Evolutionary conservation across 2,888 invertebrate species (phyloP).

Genomic region (Agriotes lineatus): DNA sequence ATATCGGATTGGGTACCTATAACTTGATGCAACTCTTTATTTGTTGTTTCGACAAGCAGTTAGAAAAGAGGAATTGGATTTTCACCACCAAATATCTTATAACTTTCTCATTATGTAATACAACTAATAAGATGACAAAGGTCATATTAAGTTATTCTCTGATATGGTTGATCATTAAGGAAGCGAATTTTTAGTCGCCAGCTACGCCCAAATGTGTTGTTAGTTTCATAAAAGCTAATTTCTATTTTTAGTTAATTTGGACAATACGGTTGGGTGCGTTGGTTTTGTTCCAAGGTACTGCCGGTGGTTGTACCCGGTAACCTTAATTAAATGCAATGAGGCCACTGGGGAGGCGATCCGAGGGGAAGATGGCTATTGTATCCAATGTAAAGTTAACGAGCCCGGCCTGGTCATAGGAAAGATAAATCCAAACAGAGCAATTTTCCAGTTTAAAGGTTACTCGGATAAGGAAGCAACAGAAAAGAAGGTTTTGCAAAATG

Average conservation of each 20-base stretch:
- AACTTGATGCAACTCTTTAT: no score
- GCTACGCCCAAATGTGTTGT: no score
- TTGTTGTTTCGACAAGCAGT: no score
- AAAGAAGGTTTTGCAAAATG: conserved; percentile 79
- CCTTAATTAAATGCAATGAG: conserved; percentile 75
- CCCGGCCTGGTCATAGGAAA: conserved; percentile 88
- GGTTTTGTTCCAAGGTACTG: conserved; percentile 85
- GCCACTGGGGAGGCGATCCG: conserved; percentile 81
- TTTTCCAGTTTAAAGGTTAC: conserved; percentile 79
- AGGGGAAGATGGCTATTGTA: conserved; percentile 79
- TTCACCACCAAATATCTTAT: no score
- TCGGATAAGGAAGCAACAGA: conserved; percentile 75
- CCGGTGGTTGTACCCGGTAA: conserved; percentile 73
- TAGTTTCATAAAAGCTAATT: conserved; percentile 53
- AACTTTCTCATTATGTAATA: no score
- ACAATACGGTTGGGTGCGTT: conserved; percentile 90
- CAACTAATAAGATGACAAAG: no score
- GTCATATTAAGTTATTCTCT: no score
- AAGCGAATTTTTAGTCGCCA: no score
- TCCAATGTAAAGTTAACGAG: conserved; percentile 84
- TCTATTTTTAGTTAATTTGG: conserved; percentile 88
- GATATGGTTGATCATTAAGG: no score
- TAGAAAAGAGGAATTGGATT: no score
- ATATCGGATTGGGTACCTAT: no score
- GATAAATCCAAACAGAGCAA: conserved; percentile 68